Evolutionary conservation across 2,888 invertebrate species (phyloP).

Genomic region (Macrophya alboannulata): DNA sequence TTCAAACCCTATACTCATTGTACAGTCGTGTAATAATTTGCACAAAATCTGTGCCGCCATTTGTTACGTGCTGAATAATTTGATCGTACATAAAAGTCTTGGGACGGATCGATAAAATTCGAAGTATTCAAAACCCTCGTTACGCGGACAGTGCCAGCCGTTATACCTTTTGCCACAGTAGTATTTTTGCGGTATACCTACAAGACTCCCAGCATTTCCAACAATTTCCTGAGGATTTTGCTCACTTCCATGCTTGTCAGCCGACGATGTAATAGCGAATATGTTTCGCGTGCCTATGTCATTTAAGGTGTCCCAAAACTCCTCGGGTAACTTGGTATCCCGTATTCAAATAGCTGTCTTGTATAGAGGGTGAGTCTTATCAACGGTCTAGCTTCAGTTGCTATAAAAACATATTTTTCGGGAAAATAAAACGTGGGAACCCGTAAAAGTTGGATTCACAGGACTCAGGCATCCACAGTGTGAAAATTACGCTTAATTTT

Average conservation of each 20-base stretch:
- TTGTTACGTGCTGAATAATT: not conserved
- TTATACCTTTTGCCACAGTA: not conserved
- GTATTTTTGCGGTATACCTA: conserved; percentile 2
- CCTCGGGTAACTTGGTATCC: not conserved
- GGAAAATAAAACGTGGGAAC: too few relatives aligned
- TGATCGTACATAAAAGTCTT: not conserved
- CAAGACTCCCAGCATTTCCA: not conserved
- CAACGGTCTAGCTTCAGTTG: too few relatives aligned
- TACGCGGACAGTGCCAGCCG: not conserved
- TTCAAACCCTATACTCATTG: not conserved
- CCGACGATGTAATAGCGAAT: not conserved
- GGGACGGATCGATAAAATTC: not conserved
- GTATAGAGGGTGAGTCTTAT: not conserved
- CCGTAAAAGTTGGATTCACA: too few relatives aligned
- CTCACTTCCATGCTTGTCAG: conserved; percentile 5
- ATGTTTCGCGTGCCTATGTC: conserved; percentile 13
- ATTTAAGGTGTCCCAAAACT: not conserved
- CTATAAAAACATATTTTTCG: too few relatives aligned
- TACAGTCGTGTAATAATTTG: not conserved
- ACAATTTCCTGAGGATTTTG: not conserved
- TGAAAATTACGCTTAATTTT: too few relatives aligned
- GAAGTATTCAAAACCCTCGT: conserved; percentile 6
- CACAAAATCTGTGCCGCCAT: not conserved
- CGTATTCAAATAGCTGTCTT: not conserved
- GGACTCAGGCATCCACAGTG: too few relatives aligned